Conservation (phyloP, 2,113 vertebrate genomes). For the Galbula dea region DNA sequence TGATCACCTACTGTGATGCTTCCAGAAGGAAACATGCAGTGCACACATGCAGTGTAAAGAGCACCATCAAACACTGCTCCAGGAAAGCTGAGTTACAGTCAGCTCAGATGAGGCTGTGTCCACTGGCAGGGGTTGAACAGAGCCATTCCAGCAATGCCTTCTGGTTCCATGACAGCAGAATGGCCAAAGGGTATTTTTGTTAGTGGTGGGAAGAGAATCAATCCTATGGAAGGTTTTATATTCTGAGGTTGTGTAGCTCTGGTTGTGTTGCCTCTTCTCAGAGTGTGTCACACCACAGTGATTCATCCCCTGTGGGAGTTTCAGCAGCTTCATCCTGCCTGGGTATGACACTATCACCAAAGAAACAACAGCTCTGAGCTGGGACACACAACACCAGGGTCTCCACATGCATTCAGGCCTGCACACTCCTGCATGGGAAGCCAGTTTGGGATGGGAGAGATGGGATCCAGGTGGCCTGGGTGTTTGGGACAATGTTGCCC, state of each 20-base stretch:
- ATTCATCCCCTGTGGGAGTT: slow-evolving; percentile 73
- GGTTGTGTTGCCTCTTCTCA: slow-evolving; percentile 25
- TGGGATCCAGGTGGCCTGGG: rapidly evolving
- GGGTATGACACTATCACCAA: slow-evolving; percentile 30
- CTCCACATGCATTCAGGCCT: not conserved
- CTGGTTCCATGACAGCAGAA: not conserved
- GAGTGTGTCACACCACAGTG: slow-evolving; percentile 60
- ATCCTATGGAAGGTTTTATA: not conserved
- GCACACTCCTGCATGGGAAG: not conserved
- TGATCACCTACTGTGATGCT: rapidly evolving
- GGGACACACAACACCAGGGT: not conserved
- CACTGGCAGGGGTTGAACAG: not conserved
- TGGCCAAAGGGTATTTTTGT: not conserved
- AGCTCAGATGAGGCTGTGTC: not conserved
- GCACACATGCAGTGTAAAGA: not conserved
- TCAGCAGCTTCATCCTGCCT: slow-evolving; percentile 57
- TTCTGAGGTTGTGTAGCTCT: slow-evolving; percentile 10
- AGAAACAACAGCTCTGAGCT: slow-evolving; percentile 24
- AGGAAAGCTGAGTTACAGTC: not conserved
- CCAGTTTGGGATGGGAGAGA: not conserved
- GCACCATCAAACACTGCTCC: not conserved
- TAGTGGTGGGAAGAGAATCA: not conserved
- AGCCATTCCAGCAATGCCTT: not conserved
- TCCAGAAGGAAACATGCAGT: not conserved
- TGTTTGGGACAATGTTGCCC: not conserved